phyloP scores from a whole-genome alignment of 2,113 vertebrate species.

The Pseudolaguvia tuberculata region DNA sequence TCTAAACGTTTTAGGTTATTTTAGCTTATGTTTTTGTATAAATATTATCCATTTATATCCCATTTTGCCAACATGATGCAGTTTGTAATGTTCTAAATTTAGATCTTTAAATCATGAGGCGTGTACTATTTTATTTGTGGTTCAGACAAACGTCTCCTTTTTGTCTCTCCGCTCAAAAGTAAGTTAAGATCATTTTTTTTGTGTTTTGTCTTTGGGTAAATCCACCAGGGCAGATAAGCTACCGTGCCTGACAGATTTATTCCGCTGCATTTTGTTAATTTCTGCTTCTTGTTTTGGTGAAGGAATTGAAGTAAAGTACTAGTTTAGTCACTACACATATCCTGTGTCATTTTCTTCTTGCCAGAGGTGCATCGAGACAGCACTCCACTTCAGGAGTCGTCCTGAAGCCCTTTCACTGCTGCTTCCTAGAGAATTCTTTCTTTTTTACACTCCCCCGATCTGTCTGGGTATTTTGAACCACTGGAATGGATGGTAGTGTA shows the following conservation, averaged over 20 bases:
- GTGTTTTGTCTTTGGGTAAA: neutral
- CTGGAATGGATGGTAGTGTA: slow-evolving; percentile 1
- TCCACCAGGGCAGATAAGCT: neutral
- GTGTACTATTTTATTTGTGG: slow-evolving; percentile 8
- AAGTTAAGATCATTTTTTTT: too few relatives aligned
- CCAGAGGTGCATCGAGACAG: neutral
- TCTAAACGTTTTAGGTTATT: too few relatives aligned
- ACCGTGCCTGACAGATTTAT: neutral
- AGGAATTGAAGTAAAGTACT: slow-evolving; percentile 6
- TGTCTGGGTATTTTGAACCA: neutral
- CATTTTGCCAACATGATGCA: too few relatives aligned
- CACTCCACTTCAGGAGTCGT: neutral
- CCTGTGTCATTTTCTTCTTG: slow-evolving; percentile 17
- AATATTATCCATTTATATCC: neutral
- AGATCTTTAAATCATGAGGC: neutral
- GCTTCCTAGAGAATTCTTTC: neutral
- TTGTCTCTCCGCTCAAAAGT: neutral
- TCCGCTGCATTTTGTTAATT: neutral
- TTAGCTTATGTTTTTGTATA: neutral
- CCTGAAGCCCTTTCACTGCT: neutral
- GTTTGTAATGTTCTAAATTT: slow-evolving; percentile 6
- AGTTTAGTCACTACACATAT: slow-evolving; percentile 12
- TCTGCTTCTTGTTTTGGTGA: neutral
- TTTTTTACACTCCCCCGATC: neutral
- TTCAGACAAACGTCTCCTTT: slow-evolving; percentile 5